Conservation (phyloP, 2,797 vertebrate genomes). For the Iguana delicatissima region DNA sequence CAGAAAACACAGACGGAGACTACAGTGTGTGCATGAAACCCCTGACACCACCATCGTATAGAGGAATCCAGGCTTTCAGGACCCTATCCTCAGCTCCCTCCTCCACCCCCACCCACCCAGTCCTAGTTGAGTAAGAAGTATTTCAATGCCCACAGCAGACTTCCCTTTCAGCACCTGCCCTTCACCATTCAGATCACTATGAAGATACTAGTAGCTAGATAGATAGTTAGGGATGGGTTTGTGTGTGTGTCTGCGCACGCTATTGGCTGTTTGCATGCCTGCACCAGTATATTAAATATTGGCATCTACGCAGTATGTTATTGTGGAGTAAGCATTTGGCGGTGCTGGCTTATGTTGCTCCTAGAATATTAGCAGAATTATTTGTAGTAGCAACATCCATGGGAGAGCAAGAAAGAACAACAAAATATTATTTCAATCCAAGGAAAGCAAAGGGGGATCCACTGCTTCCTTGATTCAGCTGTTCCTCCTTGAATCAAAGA, state of each 20-base stretch:
- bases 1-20: conserved; percentile 27
- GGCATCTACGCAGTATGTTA: background rate
- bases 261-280: background rate
- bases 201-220: background rate
- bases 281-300: conserved; percentile 18
- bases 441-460: background rate
- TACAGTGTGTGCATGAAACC: conserved; percentile 11
- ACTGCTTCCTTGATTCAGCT: background rate
- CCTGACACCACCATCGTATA: background rate
- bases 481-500: background rate
- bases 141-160: background rate
- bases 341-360: background rate
- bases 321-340: conserved; percentile 28
- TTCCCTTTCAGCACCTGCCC: background rate
- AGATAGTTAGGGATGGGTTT: background rate
- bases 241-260: background rate
- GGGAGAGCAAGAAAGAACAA: conserved; percentile 7
- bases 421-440: background rate
- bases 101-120: too few species aligned
- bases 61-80: background rate
- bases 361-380: background rate
- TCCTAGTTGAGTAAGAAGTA: background rate
- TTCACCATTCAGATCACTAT: background rate
- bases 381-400: conserved; percentile 4
- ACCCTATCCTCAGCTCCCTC: background rate